A percentile compares a stretch with the other conserved stretches of the same genome.
Conservation (phyloP, 1,140 invertebrate genomes). For the Diplogasteroides magnus region DNA sequence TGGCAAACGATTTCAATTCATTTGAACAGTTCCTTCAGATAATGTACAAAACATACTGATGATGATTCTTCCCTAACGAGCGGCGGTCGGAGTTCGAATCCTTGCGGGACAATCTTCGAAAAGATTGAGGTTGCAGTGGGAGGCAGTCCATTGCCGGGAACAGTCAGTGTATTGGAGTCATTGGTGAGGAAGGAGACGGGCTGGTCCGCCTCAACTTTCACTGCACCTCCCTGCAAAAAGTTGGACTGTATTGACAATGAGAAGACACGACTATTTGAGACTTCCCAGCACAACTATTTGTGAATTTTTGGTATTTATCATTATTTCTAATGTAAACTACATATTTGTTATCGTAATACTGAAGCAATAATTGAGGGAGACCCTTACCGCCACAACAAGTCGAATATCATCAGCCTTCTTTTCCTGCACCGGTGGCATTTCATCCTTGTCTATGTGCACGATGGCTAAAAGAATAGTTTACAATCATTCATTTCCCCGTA, state of each 20-base stretch:
- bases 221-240: background rate
- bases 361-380: too few species aligned
- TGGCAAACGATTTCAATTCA: background rate
- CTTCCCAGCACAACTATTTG: too few species aligned
- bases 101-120: background rate
- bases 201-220: background rate
- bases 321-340: too few species aligned
- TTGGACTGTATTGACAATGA: too few species aligned
- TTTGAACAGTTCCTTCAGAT: background rate
- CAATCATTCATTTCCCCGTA: background rate
- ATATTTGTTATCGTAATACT: too few species aligned
- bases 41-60: background rate
- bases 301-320: too few species aligned
- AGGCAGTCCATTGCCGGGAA: slow-evolving; percentile 23
- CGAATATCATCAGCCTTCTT: background rate
- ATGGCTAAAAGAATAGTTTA: background rate
- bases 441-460: background rate
- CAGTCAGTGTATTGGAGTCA: too few species aligned
- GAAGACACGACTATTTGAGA: too few species aligned
- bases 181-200: too few species aligned
- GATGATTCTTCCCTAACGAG: slow-evolving; percentile 7
- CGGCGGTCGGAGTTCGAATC: slow-evolving; percentile 12
- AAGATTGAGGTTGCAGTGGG: slow-evolving; percentile 21
- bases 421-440: background rate
- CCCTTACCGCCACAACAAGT: background rate